Percentiles rank a stretch among this genome's conserved stretches.
Conservation (phyloP, 2,797 vertebrate genomes). For the Myotis findleyi region DNA sequence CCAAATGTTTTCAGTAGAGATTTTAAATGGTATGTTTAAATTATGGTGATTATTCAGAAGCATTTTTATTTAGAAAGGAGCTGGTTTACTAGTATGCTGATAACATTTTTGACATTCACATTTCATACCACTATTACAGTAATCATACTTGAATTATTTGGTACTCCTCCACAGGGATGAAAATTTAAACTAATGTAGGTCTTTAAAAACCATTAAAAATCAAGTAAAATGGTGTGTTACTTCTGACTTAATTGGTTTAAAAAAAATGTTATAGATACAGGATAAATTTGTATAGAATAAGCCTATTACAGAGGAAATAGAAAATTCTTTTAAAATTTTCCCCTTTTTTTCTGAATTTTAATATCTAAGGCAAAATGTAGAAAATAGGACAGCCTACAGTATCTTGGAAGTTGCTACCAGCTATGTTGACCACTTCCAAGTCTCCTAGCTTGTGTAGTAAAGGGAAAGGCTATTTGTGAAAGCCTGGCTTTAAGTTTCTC, state of each 20-base stretch:
- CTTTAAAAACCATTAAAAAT: constrained; percentile 33
- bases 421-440: neutral
- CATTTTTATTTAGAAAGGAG: constrained; percentile 58
- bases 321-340: constrained; percentile 4
- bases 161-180: constrained; percentile 11
- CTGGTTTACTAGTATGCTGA: neutral
- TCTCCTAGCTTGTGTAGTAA: neutral
- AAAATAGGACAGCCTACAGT: neutral
- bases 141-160: constrained; percentile 49
- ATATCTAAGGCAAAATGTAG: constrained; percentile 36
- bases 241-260: constrained; percentile 26
- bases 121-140: constrained; percentile 26
- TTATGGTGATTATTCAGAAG: neutral
- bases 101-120: constrained; percentile 51
- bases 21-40: constrained; percentile 58
- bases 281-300: constrained; percentile 53
- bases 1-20: constrained; percentile 45
- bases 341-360: neutral
- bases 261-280: constrained; percentile 52
- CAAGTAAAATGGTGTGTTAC: constrained; percentile 30
- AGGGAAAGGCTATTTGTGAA: neutral
- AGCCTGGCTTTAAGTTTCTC: constrained; percentile 38
- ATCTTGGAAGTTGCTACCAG: neutral
- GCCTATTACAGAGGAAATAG: constrained; percentile 37
- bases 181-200: constrained; percentile 38